phyloP scores from a whole-genome alignment of 2,888 invertebrate species.

The Campoletis raptor region DNA sequence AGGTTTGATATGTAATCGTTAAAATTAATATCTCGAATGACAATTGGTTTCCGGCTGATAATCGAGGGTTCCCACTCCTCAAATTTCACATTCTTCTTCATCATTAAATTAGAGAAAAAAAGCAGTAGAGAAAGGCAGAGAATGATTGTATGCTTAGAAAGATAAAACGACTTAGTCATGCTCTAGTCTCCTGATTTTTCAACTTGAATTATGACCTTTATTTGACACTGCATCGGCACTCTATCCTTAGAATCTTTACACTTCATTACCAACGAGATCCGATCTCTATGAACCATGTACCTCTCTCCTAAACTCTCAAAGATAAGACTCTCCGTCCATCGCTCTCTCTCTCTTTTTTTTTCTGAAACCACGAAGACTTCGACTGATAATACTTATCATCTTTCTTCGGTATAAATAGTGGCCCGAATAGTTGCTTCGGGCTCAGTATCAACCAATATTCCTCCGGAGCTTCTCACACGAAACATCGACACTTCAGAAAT shows the following conservation, averaged over 20 bases:
- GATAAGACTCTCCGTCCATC: constrained; percentile 75
- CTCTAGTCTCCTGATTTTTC: constrained; percentile 58
- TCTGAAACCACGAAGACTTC: constrained; percentile 76
- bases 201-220: constrained; percentile 73
- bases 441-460: constrained; percentile 77
- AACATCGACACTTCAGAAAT: neutral
- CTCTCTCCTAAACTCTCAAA: constrained; percentile 73
- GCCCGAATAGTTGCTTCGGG: constrained; percentile 78
- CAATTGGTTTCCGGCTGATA: constrained; percentile 55
- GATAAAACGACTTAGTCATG: constrained; percentile 20
- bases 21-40: constrained; percentile 23
- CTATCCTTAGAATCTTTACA: constrained; percentile 13
- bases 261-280: constrained; percentile 54
- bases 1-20: constrained; percentile 31
- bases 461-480: constrained; percentile 44
- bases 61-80: constrained; percentile 24
- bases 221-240: constrained; percentile 65
- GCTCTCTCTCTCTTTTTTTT: constrained; percentile 63
- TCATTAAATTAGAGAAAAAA: neutral
- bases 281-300: constrained; percentile 78
- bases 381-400: constrained; percentile 82
- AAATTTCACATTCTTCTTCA: neutral
- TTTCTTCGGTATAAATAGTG: constrained; percentile 80
- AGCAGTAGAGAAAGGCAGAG: neutral
- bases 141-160: neutral